Percentiles rank a stretch among this genome's conserved stretches.
Evolutionary conservation across 2,797 vertebrate genomes (phyloP).

Genomic region (Crax fasciolata): DNA sequence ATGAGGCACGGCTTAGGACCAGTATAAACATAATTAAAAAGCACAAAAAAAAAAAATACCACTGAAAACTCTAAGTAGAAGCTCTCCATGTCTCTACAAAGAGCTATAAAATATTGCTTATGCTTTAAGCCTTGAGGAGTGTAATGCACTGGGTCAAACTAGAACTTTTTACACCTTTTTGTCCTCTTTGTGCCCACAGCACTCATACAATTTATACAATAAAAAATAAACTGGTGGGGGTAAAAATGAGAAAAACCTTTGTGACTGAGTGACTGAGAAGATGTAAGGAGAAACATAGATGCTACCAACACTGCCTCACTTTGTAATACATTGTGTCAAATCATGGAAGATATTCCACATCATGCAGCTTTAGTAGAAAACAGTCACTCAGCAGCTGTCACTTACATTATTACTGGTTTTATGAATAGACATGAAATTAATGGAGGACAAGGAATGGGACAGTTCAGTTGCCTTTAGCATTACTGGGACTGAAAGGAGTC

Average conservation of each 20-base stretch:
- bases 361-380: not conserved
- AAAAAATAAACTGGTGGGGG: accelerated
- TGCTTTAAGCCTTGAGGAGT: not conserved
- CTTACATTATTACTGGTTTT: not conserved
- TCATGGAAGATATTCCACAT: not conserved
- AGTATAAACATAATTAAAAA: constrained; percentile 51
- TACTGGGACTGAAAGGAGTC: not conserved
- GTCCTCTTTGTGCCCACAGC: not conserved
- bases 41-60: not conserved
- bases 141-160: not conserved
- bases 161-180: not conserved
- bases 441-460: not conserved
- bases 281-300: not conserved
- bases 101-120: not conserved
- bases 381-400: not conserved
- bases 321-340: not conserved
- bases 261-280: not conserved
- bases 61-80: constrained; percentile 12
- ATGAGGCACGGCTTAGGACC: not conserved
- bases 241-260: not conserved
- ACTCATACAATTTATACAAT: not conserved
- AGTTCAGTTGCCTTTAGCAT: not conserved
- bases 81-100: not conserved
- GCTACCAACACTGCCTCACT: not conserved
- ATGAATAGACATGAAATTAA: not conserved